Evolutionary conservation across 37 sponge, comb jelly and placozoan species (phyloP).

Genomic region (Geodia barretti): DNA sequence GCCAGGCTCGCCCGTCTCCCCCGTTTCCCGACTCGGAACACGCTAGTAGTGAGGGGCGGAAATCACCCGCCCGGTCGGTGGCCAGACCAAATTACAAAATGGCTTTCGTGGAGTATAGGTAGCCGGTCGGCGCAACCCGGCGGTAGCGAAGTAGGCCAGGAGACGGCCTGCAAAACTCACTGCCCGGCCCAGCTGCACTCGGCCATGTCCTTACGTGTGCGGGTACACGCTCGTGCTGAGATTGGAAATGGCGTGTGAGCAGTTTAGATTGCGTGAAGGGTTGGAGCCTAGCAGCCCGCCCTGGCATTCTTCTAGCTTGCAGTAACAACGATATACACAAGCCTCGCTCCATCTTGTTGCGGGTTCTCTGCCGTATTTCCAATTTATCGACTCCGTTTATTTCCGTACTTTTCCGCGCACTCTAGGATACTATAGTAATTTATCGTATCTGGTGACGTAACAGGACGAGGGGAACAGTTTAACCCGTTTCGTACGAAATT

Average conservation of each 20-base stretch:
- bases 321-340: conserved; percentile 57
- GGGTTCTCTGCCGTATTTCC: conserved; percentile 22
- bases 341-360: conserved; percentile 61
- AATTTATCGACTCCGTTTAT: conserved; percentile 5
- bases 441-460: conserved; percentile 4
- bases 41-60: conserved; percentile 10
- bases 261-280: conserved; percentile 53
- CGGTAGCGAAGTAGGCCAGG: not conserved
- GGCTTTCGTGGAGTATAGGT: conserved; percentile 2
- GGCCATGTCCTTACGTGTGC: conserved; percentile 2
- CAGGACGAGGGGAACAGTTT: not conserved
- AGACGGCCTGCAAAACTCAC: conserved; percentile 32
- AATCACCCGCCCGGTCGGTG: not conserved
- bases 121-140: not conserved
- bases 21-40: not conserved
- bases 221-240: conserved; percentile 19
- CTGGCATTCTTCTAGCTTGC: conserved; percentile 58
- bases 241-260: conserved; percentile 54
- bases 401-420: conserved; percentile 5
- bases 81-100: conserved; percentile 31
- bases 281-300: conserved; percentile 34
- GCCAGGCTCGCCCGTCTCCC: not conserved
- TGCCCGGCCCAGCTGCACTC: conserved; percentile 5
- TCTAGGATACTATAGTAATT: not conserved
- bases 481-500: conserved; percentile 17